phyloP scores from a whole-genome alignment of 2,113 vertebrate species.

The Bufo gargarizans region DNA sequence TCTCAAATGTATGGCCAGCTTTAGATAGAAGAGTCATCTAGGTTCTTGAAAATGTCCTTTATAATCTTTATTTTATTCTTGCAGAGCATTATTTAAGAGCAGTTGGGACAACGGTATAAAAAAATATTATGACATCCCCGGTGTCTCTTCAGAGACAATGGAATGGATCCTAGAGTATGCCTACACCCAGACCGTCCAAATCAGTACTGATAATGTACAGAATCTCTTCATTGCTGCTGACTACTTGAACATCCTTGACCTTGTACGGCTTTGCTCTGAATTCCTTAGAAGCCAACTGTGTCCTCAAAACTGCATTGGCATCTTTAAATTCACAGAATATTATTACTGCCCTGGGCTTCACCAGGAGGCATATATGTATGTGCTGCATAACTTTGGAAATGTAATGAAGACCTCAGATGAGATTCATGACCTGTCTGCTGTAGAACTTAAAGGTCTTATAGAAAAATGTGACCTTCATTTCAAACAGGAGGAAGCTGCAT shows the following conservation, averaged over 20 bases:
- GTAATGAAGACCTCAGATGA: conserved; percentile 70
- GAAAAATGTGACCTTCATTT: conserved; percentile 76
- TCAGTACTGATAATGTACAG: conserved; percentile 73
- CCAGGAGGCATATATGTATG: conserved; percentile 72
- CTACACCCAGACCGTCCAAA: conserved; percentile 70
- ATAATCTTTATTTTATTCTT: not conserved
- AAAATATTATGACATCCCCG: conserved; percentile 73
- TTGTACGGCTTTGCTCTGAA: conserved; percentile 72
- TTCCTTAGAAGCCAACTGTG: conserved; percentile 75
- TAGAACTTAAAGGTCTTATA: conserved; percentile 74
- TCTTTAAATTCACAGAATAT: conserved; percentile 75
- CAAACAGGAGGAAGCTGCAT: conserved; percentile 74
- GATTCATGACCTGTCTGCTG: conserved; percentile 75
- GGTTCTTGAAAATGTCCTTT: not conserved
- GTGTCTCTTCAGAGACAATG: conserved; percentile 77
- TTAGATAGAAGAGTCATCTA: too few relatives aligned
- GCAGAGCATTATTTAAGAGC: conserved; percentile 77
- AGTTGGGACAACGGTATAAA: conserved; percentile 72
- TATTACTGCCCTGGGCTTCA: conserved; percentile 69
- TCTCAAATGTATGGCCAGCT: too few relatives aligned
- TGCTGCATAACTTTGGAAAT: conserved; percentile 80
- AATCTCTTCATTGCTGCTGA: conserved; percentile 74
- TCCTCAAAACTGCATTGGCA: conserved; percentile 78
- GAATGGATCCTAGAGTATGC: conserved; percentile 77
- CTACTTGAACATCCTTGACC: conserved; percentile 72